phyloP scores from a whole-genome alignment of 2,113 vertebrate genomes.

The Marmota monax region DNA sequence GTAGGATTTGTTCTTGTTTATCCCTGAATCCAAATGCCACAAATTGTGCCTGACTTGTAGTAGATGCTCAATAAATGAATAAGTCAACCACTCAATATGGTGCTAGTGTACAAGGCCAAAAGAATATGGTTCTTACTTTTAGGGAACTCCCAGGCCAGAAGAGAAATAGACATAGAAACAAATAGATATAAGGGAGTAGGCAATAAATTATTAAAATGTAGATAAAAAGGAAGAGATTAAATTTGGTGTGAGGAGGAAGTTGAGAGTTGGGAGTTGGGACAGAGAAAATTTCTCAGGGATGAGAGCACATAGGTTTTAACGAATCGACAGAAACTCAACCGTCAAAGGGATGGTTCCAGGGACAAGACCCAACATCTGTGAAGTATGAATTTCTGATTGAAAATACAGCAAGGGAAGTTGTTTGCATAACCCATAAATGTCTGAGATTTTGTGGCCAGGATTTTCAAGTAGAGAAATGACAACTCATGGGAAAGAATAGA shows the following conservation, averaged over 20 bases:
- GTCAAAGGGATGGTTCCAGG: neutral
- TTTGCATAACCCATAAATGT: neutral
- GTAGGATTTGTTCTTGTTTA: neutral
- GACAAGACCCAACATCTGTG: neutral
- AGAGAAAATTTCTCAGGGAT: neutral
- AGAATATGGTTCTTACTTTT: neutral
- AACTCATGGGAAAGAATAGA: neutral
- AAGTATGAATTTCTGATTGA: neutral
- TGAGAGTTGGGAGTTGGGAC: neutral
- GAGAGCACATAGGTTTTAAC: neutral
- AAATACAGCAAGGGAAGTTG: neutral
- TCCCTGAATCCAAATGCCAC: neutral
- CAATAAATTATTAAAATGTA: neutral
- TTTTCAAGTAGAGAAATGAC: neutral
- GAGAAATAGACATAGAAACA: neutral
- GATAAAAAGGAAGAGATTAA: neutral
- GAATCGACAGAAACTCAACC: neutral
- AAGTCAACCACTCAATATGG: neutral
- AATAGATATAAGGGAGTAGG: neutral
- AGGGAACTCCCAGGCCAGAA: neutral
- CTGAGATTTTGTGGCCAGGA: neutral
- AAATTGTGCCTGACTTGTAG: neutral
- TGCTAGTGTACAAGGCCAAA: neutral
- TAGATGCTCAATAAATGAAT: constrained; percentile 16
- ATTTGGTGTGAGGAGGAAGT: neutral